Conservation (phyloP, 2,797 vertebrate species). For the Oreochromis grahami region DNA sequence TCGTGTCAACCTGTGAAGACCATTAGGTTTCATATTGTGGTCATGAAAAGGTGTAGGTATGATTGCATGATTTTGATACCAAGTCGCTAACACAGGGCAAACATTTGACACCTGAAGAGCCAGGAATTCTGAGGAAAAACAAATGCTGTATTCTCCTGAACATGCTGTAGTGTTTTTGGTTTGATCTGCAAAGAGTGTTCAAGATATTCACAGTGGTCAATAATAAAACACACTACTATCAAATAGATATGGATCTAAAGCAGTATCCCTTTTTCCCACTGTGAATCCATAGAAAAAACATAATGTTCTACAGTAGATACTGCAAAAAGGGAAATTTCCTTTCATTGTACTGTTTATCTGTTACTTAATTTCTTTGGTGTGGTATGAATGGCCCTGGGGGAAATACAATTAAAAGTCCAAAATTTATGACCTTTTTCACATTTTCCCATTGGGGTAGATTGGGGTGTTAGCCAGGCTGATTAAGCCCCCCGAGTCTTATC, state of each 20-base stretch:
- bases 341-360: background rate
- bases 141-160: background rate
- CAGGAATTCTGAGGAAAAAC: background rate
- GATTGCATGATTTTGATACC: background rate
- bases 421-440: background rate
- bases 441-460: background rate
- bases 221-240: background rate
- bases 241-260: background rate
- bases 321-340: background rate
- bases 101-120: background rate
- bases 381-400: background rate
- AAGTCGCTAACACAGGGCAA: background rate
- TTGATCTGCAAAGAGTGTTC: background rate
- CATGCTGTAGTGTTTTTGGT: background rate
- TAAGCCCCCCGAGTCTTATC: background rate
- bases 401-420: background rate
- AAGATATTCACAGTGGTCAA: background rate
- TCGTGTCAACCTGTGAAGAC: background rate
- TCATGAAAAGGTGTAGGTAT: background rate
- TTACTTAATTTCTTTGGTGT: background rate
- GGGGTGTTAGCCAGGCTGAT: background rate
- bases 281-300: background rate
- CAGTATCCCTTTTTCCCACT: background rate
- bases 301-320: background rate
- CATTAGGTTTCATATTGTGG: background rate